Evolutionary conservation across 1,140 invertebrate genomes (phyloP).

Genomic region (Leptonema lineaticorne): DNA sequence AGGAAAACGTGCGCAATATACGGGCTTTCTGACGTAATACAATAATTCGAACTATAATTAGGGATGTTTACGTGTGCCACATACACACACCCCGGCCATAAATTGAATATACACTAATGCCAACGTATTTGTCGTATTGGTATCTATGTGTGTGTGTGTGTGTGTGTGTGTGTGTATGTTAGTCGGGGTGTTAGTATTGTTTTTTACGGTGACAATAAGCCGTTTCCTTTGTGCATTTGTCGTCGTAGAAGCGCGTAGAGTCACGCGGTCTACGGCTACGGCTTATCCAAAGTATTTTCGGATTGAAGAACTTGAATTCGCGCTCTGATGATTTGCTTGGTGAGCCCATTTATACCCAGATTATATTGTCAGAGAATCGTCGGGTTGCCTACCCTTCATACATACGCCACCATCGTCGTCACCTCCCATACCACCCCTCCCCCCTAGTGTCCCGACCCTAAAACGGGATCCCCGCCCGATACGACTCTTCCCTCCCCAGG

Average conservation of each 20-base stretch:
- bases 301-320: conserved; percentile 26
- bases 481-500: neutral
- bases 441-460: neutral
- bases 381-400: neutral
- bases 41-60: too few relatives aligned
- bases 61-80: too few relatives aligned
- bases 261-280: conserved; percentile 1
- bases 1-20: too few relatives aligned
- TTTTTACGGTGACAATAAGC: conserved; percentile 4
- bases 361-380: conserved; percentile 20
- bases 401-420: neutral
- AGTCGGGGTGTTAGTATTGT: too few relatives aligned
- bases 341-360: conserved; percentile 17
- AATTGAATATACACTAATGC: too few relatives aligned
- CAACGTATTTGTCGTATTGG: too few relatives aligned
- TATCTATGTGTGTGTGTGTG: too few relatives aligned
- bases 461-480: neutral
- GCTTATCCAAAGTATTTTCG: conserved; percentile 26
- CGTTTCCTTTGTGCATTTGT: conserved; percentile 21
- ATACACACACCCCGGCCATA: too few relatives aligned
- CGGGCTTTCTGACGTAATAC: too few relatives aligned
- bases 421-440: neutral
- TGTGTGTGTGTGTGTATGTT: too few relatives aligned
- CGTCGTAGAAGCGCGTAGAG: conserved; percentile 2
- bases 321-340: conserved; percentile 23